Evolutionary conservation across 2,113 vertebrate species (phyloP), one percentile per base, ranked within the genome.

Genomic region (Rana temporaria): DNA sequence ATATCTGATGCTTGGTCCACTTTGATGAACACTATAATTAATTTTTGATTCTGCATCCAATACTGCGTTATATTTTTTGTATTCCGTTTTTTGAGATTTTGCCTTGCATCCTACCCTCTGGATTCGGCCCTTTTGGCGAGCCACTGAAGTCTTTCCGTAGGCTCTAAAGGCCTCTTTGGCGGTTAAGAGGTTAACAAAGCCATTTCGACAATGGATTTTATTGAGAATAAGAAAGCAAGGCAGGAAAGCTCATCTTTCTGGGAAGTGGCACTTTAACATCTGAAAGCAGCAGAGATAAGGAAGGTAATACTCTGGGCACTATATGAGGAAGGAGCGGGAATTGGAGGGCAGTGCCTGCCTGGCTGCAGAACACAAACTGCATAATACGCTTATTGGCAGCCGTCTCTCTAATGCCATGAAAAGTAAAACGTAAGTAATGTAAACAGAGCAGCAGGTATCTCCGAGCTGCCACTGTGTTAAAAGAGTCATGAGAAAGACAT

Each of bases 391-490:
- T 42, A 59, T 7, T 19, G 57, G 68, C 55, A 64, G 53, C 55
- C 55, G 30, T 4, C 56, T 42, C 16, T 0, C 64, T 42, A 22
- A 20, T 56, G 38, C 63, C n/a, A 82, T 74, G 80, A 56, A 66
- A 74, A 65, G 42, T 52, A 19, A 64, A 24, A 30, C 57, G 22
- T 38, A 65, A 82, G 70, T 65, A 73, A 66, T 38, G 60, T 66
- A 82, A 73, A 75, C 80, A 82, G 69, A 73, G 59, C 79, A 73
- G 79, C 24, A 38, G 80, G 80, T 67, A 75, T 34, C 32, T 57
- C 48, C 9, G 32, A 80, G 67, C 66, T 30, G 56, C 78, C 34
- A 55, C 67, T 80, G 78, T 52, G 78, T 80, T 80, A 80, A 78
- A 67, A 80, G 56, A 80, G 38, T 18, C 56, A 60, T 26, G 66